Base-by-base conservation (phyloP, 2,113 vertebrate genomes). In the Ailurus styani region DNA sequence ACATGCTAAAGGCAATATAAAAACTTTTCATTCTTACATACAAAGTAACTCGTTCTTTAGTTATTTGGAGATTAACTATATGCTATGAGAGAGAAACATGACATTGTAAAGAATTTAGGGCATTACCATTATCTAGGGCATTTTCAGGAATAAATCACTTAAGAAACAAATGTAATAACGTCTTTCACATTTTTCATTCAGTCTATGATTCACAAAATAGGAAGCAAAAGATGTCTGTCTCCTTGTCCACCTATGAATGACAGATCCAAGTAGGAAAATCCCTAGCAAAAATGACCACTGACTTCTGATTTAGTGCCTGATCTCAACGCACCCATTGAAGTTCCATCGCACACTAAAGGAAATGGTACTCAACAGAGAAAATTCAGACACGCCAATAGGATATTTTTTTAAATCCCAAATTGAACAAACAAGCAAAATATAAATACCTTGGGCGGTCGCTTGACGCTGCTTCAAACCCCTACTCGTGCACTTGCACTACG, bases 391-490 rank as follows among this genome's bases (percentile, higher is more conserved):
- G 37, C 40, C 47, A 82, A 21, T 11, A 62, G 45, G 66, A n/a
- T 18, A 21, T 79, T 40, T 78, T 4, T 18, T 40, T 34, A 0
- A 25, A 90, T 52, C 34, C 18, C 77, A 60, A 64, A 78, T 18
- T 45, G 68, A 93, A 66, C 86, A 96, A 93, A 90, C 68, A 89
- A 93, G 70, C 18, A 87, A 95, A 57, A 86, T 83, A 82, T 87
- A 97, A 96, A 95, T 97, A 97, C 93, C 97, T 97, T 55, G 82
- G 70, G 57, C 70, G 72, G 81, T 72, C 21, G 47, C 68, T 87
- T 73, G 93, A 68, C 0, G 40, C 47, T 78, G 52, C 90, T 91
- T 95, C 88, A 83, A 77, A 62, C 52, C 77, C 85, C 77, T 64
- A 50, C 45, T 4, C 87, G 29, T 31, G 64, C 94, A 70, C 79